These are phyloP conservation scores for Xestia sexstrigata DNA, from an alignment of 2,888 invertebrate species.

Conservation along the genomic window DNA sequence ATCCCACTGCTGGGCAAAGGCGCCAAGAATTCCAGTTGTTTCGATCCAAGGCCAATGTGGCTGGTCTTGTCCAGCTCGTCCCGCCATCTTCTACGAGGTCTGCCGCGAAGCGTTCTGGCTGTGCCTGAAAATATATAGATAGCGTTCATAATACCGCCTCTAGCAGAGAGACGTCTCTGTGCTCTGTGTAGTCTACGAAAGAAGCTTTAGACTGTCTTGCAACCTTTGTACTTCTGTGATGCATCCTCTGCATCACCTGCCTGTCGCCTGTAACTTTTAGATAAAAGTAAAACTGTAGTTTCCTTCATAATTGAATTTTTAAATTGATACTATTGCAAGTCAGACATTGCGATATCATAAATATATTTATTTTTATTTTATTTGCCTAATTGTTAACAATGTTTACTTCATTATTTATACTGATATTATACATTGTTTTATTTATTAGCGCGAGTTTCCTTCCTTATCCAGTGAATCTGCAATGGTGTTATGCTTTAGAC, in stretches of 20 bases:
- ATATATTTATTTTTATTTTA: not conserved
- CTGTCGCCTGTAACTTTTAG: no score
- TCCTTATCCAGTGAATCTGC: constrained; percentile 16
- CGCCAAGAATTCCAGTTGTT: no score
- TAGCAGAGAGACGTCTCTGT: not conserved
- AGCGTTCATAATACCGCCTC: not conserved
- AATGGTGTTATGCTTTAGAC: not conserved
- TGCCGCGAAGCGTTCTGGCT: no score
- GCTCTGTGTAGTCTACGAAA: not conserved
- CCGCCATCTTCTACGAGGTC: no score
- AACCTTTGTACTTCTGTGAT: not conserved
- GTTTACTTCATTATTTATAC: constrained; percentile 8
- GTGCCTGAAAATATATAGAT: no score
- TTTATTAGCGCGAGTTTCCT: constrained; percentile 33
- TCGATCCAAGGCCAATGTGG: no score
- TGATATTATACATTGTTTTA: not conserved
- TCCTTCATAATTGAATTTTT: no score
- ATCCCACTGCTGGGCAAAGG: no score
- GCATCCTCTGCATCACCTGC: no score
- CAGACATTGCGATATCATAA: not conserved
- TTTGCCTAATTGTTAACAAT: not conserved
- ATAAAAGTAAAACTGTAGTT: not conserved
- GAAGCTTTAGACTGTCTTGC: constrained; percentile 3
- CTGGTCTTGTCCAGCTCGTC: no score
- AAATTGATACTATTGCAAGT: not conserved